Evolutionary conservation across 2,888 invertebrate genomes (phyloP).

Genomic region (Sphaerophoria rueppellii): DNA sequence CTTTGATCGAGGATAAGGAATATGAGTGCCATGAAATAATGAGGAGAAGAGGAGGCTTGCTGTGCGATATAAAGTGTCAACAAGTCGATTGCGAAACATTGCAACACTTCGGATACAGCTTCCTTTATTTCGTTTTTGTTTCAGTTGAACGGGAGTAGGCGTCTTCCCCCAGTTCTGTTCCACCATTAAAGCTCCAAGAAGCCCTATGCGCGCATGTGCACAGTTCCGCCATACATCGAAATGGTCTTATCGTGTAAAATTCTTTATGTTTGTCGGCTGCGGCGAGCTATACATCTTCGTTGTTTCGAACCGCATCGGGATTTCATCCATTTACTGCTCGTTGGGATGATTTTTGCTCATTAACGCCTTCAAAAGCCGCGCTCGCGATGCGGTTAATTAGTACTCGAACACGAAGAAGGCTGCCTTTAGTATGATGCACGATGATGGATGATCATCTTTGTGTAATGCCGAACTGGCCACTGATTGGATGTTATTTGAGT

Average conservation of each 20-base stretch:
- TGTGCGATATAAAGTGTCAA: slow-evolving; percentile 11
- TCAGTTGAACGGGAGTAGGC: slow-evolving; percentile 39
- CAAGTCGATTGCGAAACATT: neutral
- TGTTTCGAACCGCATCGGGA: neutral
- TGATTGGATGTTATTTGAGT: slow-evolving; percentile 62
- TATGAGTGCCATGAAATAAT: neutral
- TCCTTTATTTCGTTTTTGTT: neutral
- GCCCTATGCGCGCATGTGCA: slow-evolving; percentile 21
- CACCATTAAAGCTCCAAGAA: slow-evolving; percentile 31
- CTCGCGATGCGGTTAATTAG: slow-evolving; percentile 67
- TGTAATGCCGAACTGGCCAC: slow-evolving; percentile 62
- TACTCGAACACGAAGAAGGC: slow-evolving; percentile 68
- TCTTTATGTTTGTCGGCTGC: slow-evolving; percentile 36
- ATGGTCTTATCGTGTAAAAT: slow-evolving; percentile 46
- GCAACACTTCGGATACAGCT: slow-evolving; percentile 14
- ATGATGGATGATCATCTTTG: slow-evolving; percentile 71
- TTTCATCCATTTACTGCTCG: neutral
- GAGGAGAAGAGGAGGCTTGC: neutral
- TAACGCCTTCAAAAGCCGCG: slow-evolving; percentile 67
- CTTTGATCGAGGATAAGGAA: neutral
- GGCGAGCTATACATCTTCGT: slow-evolving; percentile 3
- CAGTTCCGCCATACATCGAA: slow-evolving; percentile 18
- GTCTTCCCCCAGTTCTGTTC: slow-evolving; percentile 10
- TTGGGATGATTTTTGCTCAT: slow-evolving; percentile 67
- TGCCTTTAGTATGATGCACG: slow-evolving; percentile 62